Base-by-base conservation (phyloP, 2,888 invertebrate genomes). In the Psylliodes chrysocephalus region DNA sequence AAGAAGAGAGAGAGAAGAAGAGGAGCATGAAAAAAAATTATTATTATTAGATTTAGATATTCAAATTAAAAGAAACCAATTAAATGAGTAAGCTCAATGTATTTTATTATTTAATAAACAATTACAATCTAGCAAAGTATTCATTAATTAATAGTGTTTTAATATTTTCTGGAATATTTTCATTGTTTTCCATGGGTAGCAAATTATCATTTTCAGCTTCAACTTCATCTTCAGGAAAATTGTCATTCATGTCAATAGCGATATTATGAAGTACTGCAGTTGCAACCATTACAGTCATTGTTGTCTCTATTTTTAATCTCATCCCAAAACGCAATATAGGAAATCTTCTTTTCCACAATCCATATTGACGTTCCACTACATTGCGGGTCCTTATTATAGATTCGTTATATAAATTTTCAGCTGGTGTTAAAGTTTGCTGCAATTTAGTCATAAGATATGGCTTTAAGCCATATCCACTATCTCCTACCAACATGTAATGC, bases 291-390 rank as follows among this genome's bases (percentile, higher is more conserved):
- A 30, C 30, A 2, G 8, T 10, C 30, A 8, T 6, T 3, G 30
- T 30, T 3, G 8, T 10, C 2, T 30, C 30, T 30, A 30, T 8
- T 8, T 30, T 30, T 30, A 30, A 8, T 33, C 56, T 44, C 28
- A 56, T 46, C 63, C 66, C 59, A 49, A 54, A 40, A 35, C 68
- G 59, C 25, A 73, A 17, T 33, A 70, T 61, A 10, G 72, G 72
- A 67, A 75, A 75, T 40, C 74, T 55, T 46, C 70, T 17, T 53
- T 75, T 75, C 74, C 70, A 74, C 7, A 73, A 49, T 7, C 72
- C 71, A 68, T 71, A 69, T 6, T 46, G n/a, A n/a, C 71, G 51
- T 66, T 72, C 74, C 19, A 74, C 55, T 28, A 51, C 53, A 63
- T 76, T 78, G 38, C 78, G 65, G 2, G 78, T 78, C 49, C 71